Percentiles rank a stretch among this genome's conserved stretches.
phyloP scores from a whole-genome alignment of 1,140 invertebrate genomes.

The Drosophila micromelanica region DNA sequence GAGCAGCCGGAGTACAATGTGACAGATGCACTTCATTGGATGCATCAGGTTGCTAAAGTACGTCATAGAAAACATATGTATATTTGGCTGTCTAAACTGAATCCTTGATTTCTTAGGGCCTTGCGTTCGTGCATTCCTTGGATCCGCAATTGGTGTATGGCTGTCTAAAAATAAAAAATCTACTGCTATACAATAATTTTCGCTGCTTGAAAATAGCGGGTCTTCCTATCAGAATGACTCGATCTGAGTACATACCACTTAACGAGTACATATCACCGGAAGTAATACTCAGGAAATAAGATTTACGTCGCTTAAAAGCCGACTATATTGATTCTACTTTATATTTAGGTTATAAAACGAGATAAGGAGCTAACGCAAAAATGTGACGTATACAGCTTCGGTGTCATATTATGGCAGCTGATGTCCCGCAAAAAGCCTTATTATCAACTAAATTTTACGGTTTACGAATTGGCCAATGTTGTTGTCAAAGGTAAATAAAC shows the following conservation, averaged over 20 bases:
- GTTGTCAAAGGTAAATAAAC: no score
- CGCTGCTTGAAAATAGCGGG: not conserved
- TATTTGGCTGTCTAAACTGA: no score
- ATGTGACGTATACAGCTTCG: not conserved
- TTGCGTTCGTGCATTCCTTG: not conserved
- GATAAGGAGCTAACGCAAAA: not conserved
- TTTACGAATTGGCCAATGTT: not conserved
- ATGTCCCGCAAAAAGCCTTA: not conserved
- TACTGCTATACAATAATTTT: not conserved
- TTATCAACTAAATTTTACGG: not conserved
- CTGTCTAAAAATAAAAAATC: not conserved
- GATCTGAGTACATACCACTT: not conserved
- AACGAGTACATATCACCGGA: not conserved
- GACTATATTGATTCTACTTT: no score
- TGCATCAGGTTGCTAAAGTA: not conserved
- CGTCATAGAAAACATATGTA: not conserved
- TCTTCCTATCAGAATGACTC: not conserved
- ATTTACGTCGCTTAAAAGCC: not conserved
- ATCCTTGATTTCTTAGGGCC: not conserved
- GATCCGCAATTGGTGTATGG: not conserved
- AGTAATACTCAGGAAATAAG: not conserved
- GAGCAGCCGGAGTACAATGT: not conserved
- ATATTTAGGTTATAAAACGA: no score
- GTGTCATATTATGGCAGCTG: not conserved
- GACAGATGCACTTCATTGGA: not conserved